These are phyloP conservation scores for Ricordea florida DNA, from an alignment of 92 coral and sea anemone species.

Conservation along the genomic window DNA sequence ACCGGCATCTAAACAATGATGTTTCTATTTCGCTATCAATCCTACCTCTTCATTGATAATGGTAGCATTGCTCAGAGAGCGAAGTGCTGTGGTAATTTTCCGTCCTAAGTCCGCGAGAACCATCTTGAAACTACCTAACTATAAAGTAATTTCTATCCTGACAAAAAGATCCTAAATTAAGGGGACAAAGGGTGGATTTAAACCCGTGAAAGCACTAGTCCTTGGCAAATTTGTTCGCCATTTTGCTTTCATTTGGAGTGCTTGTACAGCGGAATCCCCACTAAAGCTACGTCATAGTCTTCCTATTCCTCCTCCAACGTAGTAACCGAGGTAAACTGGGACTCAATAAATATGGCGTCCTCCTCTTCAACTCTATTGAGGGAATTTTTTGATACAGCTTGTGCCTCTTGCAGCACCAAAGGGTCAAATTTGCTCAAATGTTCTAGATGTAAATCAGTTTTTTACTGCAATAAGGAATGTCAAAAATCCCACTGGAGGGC, in stretches of 20 bases:
- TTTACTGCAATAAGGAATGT: conserved; percentile 75
- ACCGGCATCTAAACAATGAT: too few relatives aligned
- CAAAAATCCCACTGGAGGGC: conserved; percentile 82
- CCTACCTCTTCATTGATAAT: conserved; percentile 96
- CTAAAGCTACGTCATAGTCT: conserved; percentile 67
- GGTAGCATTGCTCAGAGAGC: conserved; percentile 97
- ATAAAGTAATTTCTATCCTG: background rate
- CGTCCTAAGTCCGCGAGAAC: conserved; percentile 99
- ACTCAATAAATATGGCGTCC: conserved; percentile 38
- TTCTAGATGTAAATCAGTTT: conserved; percentile 69
- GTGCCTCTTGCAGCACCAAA: conserved; percentile 68
- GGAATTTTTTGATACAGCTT: too few relatives aligned
- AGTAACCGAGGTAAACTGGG: background rate
- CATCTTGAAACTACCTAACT: conserved; percentile 62
- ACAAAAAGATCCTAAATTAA: background rate
- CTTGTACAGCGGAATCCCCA: conserved; percentile 58
- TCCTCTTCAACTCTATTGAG: background rate
- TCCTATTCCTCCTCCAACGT: conserved; percentile 11
- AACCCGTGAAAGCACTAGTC: background rate
- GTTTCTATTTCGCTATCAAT: too few relatives aligned
- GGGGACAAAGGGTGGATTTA: background rate
- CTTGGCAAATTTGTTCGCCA: conserved; percentile 29
- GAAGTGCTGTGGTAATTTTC: conserved; percentile 94
- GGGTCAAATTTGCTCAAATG: conserved; percentile 52
- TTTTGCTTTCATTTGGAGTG: conserved; percentile 20